Percentiles rank a stretch among this genome's conserved stretches.
Conservation (phyloP, 2,113 vertebrate species). For the Bos taurus region ARS-UCD2.0 NC_037331.1:39555501-39556000, state of each 20-base stretch:
- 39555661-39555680: background rate
- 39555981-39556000: background rate
- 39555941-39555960: background rate
- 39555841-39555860: background rate
- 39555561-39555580: background rate
- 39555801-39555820: background rate
- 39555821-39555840: background rate
- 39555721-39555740: background rate
- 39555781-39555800: background rate
- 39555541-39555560: background rate
- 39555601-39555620: background rate
- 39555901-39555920: background rate
- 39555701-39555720: background rate
- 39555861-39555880: background rate
- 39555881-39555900: background rate
- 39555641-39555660: background rate
- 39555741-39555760: background rate
- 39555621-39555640: background rate
- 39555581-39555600: background rate
- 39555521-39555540: background rate
- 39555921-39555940: background rate
- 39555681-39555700: background rate
- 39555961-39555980: background rate
- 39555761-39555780: background rate
- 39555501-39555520: background rate